These are phyloP conservation scores for Parasteatoda lunata DNA, from an alignment of 2,888 invertebrate species.

Conservation along the genomic window DNA sequence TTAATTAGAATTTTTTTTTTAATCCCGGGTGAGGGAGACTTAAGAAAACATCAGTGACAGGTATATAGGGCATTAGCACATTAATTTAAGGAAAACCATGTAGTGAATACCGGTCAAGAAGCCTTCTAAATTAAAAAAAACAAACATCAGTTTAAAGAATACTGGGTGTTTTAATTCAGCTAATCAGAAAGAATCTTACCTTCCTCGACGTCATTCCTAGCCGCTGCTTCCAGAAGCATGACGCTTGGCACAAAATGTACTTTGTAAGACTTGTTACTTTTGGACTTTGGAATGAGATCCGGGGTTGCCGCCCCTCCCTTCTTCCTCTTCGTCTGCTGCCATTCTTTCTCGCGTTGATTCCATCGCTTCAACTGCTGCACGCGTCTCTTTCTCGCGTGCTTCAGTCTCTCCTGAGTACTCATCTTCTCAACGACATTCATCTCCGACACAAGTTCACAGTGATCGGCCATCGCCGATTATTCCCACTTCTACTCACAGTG, in stretches of 20 bases:
- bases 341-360: constrained; percentile 90
- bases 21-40: no score
- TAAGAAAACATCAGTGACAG: no score
- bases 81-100: no score
- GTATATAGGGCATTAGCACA: no score
- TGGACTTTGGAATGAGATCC: constrained; percentile 73
- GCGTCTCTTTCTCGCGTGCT: constrained; percentile 89
- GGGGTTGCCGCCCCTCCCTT: constrained; percentile 74
- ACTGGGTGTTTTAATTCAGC: no score
- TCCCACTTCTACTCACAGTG: no score
- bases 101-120: no score
- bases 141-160: no score
- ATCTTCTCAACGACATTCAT: constrained; percentile 96
- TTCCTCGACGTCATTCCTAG: constrained; percentile 97
- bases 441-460: constrained; percentile 94
- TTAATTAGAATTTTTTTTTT: no score
- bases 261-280: constrained; percentile 70
- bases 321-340: constrained; percentile 78
- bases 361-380: constrained; percentile 92
- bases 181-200: constrained; percentile 77
- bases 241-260: constrained; percentile 82
- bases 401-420: constrained; percentile 90
- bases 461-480: constrained; percentile 80
- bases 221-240: constrained; percentile 95
- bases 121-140: no score